Evolutionary conservation across 53 echinoderm and acorn worm species (phyloP).

Genomic region (Zoroaster sp.): DNA sequence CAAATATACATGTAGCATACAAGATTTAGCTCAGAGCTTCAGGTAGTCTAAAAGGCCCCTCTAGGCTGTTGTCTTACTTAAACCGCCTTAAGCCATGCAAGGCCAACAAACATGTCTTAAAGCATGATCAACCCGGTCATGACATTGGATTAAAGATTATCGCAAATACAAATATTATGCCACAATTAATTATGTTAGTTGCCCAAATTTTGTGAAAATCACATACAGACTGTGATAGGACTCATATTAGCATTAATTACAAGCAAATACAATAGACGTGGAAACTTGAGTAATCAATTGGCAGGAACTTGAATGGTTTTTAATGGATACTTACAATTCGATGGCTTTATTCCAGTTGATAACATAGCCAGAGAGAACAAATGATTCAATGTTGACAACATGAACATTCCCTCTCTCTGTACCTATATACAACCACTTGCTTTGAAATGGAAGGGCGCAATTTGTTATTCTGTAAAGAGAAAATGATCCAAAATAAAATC

Average conservation of each 20-base stretch:
- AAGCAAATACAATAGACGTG: too few species aligned
- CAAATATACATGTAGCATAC: too few species aligned
- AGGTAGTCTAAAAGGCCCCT: too few species aligned
- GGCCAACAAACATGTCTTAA: too few species aligned
- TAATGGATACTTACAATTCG: conserved; percentile 83
- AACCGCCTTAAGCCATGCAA: neutral
- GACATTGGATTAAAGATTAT: neutral
- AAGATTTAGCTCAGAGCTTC: too few species aligned
- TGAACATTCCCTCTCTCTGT: conserved; percentile 99
- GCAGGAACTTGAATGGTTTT: too few species aligned
- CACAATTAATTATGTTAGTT: neutral
- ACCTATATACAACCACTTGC: conserved; percentile 99
- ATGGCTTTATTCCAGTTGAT: conserved; percentile 99
- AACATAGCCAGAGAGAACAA: conserved; percentile 93
- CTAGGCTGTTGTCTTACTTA: too few species aligned
- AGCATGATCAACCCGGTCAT: too few species aligned
- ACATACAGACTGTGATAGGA: too few species aligned
- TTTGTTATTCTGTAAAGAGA: conserved; percentile 89
- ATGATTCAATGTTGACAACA: conserved; percentile 96
- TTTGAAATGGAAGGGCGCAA: conserved; percentile 97
- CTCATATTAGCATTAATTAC: too few species aligned
- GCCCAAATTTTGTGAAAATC: neutral
- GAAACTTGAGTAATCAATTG: too few species aligned
- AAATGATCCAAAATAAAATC: too few species aligned
- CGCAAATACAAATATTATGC: neutral